These are phyloP conservation scores for Stenoptilia bipunctidactyla DNA, from an alignment of 2,888 invertebrate genomes.

Conservation along the genomic window DNA sequence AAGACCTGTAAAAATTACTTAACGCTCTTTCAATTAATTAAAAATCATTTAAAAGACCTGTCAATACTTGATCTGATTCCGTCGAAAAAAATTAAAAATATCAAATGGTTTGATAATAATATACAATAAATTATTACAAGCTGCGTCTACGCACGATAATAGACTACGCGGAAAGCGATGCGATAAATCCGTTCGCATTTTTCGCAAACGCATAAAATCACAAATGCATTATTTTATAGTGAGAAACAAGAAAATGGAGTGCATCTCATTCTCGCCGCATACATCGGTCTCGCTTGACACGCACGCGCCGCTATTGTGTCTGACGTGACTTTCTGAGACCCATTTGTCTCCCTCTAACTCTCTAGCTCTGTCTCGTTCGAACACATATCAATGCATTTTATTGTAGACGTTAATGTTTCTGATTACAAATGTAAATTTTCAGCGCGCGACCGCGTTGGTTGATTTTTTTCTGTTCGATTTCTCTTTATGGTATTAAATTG, in stretches of 20 bases:
- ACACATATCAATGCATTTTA: slow-evolving; percentile 66
- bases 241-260: slow-evolving; percentile 24
- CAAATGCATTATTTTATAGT: slow-evolving; percentile 55
- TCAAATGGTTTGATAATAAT: slow-evolving; percentile 3
- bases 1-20: too few relatives aligned
- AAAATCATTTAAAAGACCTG: too few relatives aligned
- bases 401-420: slow-evolving; percentile 67
- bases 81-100: too few relatives aligned
- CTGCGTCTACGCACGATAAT: slow-evolving; percentile 27
- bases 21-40: too few relatives aligned
- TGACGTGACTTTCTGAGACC: slow-evolving; percentile 41
- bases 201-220: slow-evolving; percentile 64
- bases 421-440: slow-evolving; percentile 71
- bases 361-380: slow-evolving; percentile 40
- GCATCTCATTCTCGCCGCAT: slow-evolving; percentile 32
- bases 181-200: slow-evolving; percentile 60
- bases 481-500: slow-evolving; percentile 60
- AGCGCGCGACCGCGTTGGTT: slow-evolving; percentile 59
- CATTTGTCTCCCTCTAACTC: slow-evolving; percentile 32
- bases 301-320: slow-evolving; percentile 67
- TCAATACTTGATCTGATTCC: too few relatives aligned
- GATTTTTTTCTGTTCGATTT: slow-evolving; percentile 53
- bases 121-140: slow-evolving; percentile 1
- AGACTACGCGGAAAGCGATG: slow-evolving; percentile 51
- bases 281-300: slow-evolving; percentile 8